phyloP scores from a whole-genome alignment of 2,888 invertebrate species.

The Epinotia brunnichana region DNA sequence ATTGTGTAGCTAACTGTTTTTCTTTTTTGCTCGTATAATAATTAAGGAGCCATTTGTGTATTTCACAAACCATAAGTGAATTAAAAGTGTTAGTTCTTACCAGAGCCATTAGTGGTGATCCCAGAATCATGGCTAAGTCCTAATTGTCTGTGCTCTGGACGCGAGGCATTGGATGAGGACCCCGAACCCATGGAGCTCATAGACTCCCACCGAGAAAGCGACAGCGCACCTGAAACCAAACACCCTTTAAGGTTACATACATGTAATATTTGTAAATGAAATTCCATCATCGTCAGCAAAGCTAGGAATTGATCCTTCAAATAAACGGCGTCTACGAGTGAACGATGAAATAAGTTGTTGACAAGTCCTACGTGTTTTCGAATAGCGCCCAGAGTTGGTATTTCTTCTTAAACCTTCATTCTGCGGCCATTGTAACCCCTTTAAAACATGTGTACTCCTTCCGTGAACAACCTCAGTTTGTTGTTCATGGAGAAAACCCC shows the following conservation, averaged over 20 bases:
- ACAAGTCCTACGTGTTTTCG: too few species aligned
- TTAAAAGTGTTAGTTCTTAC: constrained; percentile 52
- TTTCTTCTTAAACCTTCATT: too few species aligned
- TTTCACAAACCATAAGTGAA: not conserved
- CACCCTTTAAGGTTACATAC: not conserved
- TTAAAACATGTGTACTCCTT: too few species aligned
- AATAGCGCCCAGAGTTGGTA: too few species aligned
- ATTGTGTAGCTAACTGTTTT: too few species aligned
- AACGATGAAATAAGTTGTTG: too few species aligned
- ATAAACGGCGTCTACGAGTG: too few species aligned
- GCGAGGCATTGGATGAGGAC: constrained; percentile 70
- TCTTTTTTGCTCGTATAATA: too few species aligned
- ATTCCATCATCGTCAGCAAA: not conserved
- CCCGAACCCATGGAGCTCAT: constrained; percentile 86
- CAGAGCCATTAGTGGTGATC: constrained; percentile 78
- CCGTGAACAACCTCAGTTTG: too few species aligned
- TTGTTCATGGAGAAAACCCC: too few species aligned
- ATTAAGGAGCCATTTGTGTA: not conserved
- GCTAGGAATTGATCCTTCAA: not conserved
- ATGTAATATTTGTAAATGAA: not conserved
- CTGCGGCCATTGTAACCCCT: too few species aligned
- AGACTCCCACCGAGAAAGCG: constrained; percentile 92
- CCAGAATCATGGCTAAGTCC: constrained; percentile 79
- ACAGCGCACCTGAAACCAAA: constrained; percentile 87
- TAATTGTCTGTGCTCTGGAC: constrained; percentile 70